phyloP scores from a whole-genome alignment of 2,797 vertebrate species.

The Galago senegalensis region DNA sequence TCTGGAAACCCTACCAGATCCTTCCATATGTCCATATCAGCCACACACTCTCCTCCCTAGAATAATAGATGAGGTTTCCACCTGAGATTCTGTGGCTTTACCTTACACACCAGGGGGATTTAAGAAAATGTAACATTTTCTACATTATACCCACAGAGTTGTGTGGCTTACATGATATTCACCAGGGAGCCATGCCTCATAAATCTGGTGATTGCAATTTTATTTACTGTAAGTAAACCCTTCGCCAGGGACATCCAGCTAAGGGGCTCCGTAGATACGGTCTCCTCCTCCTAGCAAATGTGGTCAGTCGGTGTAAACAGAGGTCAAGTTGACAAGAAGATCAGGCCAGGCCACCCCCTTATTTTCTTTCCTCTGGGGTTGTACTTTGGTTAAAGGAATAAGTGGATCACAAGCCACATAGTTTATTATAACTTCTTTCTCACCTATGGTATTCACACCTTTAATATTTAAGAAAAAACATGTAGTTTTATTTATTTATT shows the following conservation, averaged over 20 bases:
- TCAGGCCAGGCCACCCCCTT: not conserved
- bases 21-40: not conserved
- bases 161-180: not conserved
- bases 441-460: not conserved
- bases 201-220: not conserved
- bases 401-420: not conserved
- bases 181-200: constrained; percentile 2
- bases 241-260: not conserved
- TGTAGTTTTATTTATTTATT: not conserved
- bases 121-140: not conserved
- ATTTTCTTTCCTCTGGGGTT: not conserved
- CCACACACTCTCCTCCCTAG: not conserved
- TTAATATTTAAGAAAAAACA: not conserved
- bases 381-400: not conserved
- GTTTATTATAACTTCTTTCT: not conserved
- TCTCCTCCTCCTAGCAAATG: not conserved
- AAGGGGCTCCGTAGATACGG: not conserved
- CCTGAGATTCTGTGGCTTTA: not conserved
- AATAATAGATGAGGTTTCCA: not conserved
- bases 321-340: constrained; percentile 5
- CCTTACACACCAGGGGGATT: not conserved
- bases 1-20: not conserved
- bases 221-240: constrained; percentile 48
- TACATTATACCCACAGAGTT: not conserved
- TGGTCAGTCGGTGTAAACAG: not conserved